A percentile compares a stretch with the other conserved stretches of the same genome.
Conservation (phyloP, 2,113 vertebrate genomes). For the Narcine bancroftii region DNA sequence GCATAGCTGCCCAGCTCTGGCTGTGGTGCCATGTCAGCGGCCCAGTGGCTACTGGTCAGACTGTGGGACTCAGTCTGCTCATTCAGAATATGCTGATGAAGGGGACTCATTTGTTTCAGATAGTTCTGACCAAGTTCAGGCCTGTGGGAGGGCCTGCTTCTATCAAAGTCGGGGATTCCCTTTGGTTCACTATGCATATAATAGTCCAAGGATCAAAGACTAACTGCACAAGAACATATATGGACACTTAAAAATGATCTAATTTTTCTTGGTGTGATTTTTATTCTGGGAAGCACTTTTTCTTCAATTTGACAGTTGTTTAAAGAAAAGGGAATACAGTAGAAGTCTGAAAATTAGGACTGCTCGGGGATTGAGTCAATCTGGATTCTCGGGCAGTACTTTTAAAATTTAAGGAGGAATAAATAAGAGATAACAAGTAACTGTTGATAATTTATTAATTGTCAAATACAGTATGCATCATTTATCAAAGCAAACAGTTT, state of each 20-base stretch:
- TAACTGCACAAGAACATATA: constrained; percentile 46
- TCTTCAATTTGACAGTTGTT: constrained; percentile 33
- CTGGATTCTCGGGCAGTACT: too few relatives aligned
- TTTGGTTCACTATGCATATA: constrained; percentile 80
- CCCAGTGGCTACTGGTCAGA: constrained; percentile 78
- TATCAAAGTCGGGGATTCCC: constrained; percentile 89
- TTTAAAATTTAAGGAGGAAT: too few relatives aligned
- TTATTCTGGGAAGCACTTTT: constrained; percentile 38
- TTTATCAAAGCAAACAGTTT: too few relatives aligned
- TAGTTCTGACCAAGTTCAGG: constrained; percentile 93
- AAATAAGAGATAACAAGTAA: too few relatives aligned
- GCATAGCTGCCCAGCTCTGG: constrained; percentile 81
- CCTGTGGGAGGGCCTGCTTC: constrained; percentile 88
- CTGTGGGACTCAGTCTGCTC: constrained; percentile 75
- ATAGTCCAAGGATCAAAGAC: constrained; percentile 71
- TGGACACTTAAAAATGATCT: constrained; percentile 26
- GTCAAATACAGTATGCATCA: too few relatives aligned
- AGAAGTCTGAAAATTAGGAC: too few relatives aligned
- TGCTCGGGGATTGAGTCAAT: too few relatives aligned
- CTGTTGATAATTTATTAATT: too few relatives aligned
- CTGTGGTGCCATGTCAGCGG: constrained; percentile 66
- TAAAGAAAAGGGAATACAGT: constrained; percentile 37
- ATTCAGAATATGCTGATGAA: constrained; percentile 86
- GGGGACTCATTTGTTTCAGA: constrained; percentile 93
- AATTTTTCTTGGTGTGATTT: constrained; percentile 29